These are phyloP conservation scores for Axinella damicornis DNA, from an alignment of 37 sponge, comb jelly and placozoan species.

Conservation along the genomic window DNA sequence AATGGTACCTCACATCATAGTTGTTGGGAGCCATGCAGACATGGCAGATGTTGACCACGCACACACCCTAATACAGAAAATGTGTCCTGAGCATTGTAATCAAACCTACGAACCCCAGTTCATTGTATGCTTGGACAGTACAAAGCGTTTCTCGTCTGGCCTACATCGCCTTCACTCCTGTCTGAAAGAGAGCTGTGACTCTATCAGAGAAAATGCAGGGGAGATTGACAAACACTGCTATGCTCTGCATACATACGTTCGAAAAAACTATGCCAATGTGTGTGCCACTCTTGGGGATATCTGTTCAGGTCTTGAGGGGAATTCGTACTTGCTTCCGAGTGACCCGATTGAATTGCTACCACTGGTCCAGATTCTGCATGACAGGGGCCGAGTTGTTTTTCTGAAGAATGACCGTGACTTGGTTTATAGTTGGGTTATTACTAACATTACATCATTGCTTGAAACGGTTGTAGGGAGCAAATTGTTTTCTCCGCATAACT, in stretches of 20 bases:
- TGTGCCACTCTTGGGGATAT: not conserved
- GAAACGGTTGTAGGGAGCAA: not conserved
- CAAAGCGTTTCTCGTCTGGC: too few species aligned
- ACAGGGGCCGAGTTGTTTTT: not conserved
- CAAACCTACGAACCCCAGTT: too few species aligned
- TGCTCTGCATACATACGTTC: too few species aligned
- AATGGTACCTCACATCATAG: conserved; percentile 14
- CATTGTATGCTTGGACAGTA: too few species aligned
- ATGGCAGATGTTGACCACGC: not conserved
- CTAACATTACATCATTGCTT: conserved; percentile 6
- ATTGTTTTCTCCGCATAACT: conserved; percentile 24
- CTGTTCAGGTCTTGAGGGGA: not conserved
- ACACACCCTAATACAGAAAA: not conserved
- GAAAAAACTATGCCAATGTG: not conserved
- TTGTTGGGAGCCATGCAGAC: conserved; percentile 33
- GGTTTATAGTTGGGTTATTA: conserved; percentile 1
- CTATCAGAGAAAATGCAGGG: too few species aligned
- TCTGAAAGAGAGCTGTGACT: too few species aligned
- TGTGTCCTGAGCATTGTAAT: not conserved
- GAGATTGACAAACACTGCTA: too few species aligned
- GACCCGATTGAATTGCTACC: not conserved
- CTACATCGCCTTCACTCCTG: too few species aligned
- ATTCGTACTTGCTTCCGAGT: not conserved
- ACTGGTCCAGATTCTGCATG: not conserved
- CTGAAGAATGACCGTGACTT: not conserved